Evolutionary conservation across 2,888 invertebrate genomes (phyloP), one percentile per base, ranked within the genome.

Genomic region (Hypselothyrea guttata): DNA sequence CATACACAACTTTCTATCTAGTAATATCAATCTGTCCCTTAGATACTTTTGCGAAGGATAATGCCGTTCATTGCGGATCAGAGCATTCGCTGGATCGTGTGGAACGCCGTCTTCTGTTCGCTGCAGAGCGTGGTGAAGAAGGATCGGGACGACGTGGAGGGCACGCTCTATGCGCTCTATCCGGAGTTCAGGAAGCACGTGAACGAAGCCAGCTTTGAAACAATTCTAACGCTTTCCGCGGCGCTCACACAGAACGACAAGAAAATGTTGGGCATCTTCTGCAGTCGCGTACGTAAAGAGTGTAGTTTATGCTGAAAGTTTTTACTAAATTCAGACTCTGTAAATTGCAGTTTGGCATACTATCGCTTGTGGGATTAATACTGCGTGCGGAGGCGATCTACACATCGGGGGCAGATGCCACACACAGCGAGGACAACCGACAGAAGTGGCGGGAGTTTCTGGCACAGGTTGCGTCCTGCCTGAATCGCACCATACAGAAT

Each of bases 31-130:
- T n/a, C 48, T 64, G 27, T 54, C 58, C 16, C 88, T 15, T 87
- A 95, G 94, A 92, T 92, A 86, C 88, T 96, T 54, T 88, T 95
- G 46, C 90, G 93, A 22, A 92, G 96, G 57, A 92, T 95, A 81
- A 90, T 95, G 87, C 91, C 92, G 0, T 93, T 88, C 35, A 87
- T 90, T 70, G 77, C 82, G 30, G 86, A 88, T 53, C 78, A 88
- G 47, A 74, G 71, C 12, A 65, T 88, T 44, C 88, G 88, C 31
- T 90, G 90, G 90, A 87, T 71, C 12, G 86, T 90, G 8, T 90
- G 90, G 90, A 84, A 83, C 58, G 88, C 87, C 3, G 86, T 90
- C 4, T 89, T 90, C 47, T 75, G 86, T 18, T 87, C 89, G 1
- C 67, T 90, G 38, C 89, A 88, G 49, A 85, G 75, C 66, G 88